phyloP scores from a whole-genome alignment of 2,888 invertebrate species.

The Tryphoninae sp. region DNA sequence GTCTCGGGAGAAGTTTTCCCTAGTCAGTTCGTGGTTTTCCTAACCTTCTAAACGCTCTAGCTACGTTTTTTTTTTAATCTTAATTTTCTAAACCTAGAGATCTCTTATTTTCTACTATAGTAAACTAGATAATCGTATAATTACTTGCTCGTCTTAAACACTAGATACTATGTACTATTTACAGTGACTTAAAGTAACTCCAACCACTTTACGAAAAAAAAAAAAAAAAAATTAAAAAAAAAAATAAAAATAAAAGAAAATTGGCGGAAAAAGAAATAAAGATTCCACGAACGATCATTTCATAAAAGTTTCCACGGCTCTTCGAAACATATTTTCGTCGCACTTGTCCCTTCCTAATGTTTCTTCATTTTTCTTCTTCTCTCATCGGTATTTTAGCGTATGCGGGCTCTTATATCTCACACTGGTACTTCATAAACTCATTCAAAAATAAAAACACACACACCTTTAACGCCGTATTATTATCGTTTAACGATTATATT shows the following conservation, averaged over 20 bases:
- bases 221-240: constrained; percentile 60
- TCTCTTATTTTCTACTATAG: constrained; percentile 64
- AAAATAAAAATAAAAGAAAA: constrained; percentile 56
- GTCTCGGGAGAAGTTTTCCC: constrained; percentile 76
- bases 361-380: constrained; percentile 40
- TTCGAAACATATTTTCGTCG: constrained; percentile 55
- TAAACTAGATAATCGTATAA: constrained; percentile 79
- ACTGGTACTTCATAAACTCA: constrained; percentile 75
- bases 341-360: constrained; percentile 63
- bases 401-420: constrained; percentile 64
- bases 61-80: constrained; percentile 70
- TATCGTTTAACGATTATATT: constrained; percentile 76
- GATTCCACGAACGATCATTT: constrained; percentile 61
- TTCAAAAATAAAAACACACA: constrained; percentile 80
- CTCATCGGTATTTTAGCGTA: constrained; percentile 59
- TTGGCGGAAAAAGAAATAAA: constrained; percentile 59
- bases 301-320: constrained; percentile 48
- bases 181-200: constrained; percentile 77
- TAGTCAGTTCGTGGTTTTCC: constrained; percentile 73
- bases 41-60: constrained; percentile 78
- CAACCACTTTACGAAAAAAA: constrained; percentile 74
- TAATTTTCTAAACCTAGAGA: constrained; percentile 61
- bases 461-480: constrained; percentile 76
- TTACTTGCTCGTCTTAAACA: constrained; percentile 79
- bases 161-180: constrained; percentile 80